Percentiles rank a stretch among this genome's conserved stretches.
Conservation (phyloP, 1,140 invertebrate genomes). For the Temnothorax nylanderi region DNA sequence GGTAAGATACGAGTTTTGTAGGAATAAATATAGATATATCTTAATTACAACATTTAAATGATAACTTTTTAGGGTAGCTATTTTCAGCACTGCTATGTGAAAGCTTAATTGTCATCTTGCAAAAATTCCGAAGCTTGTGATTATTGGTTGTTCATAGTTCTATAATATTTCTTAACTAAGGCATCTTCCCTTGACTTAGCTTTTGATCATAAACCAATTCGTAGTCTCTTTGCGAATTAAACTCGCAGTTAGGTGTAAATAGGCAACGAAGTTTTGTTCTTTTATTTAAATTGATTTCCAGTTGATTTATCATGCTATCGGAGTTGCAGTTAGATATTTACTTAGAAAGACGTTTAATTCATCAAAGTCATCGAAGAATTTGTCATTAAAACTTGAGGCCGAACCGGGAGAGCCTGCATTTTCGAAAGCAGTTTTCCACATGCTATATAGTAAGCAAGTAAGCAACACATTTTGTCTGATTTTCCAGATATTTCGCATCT, state of each 20-base stretch:
- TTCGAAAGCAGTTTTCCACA: not conserved
- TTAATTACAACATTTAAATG: too few species aligned
- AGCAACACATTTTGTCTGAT: not conserved
- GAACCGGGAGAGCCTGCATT: not conserved
- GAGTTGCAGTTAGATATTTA: not conserved
- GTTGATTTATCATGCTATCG: not conserved
- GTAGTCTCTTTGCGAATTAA: not conserved
- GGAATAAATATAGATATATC: too few species aligned
- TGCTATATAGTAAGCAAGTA: not conserved
- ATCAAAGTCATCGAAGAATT: constrained; percentile 18
- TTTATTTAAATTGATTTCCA: not conserved
- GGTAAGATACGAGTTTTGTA: too few species aligned
- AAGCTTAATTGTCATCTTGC: too few species aligned
- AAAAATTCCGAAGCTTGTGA: too few species aligned
- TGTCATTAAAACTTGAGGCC: constrained; percentile 1
- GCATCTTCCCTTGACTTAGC: too few species aligned
- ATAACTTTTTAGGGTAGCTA: too few species aligned
- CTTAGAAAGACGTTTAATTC: not conserved
- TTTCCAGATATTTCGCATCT: not conserved
- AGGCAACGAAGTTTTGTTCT: not conserved
- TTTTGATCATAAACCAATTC: not conserved
- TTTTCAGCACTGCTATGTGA: too few species aligned
- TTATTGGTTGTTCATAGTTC: too few species aligned
- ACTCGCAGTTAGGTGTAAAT: not conserved
- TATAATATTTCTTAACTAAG: too few species aligned